Evolutionary conservation across 2,888 invertebrate genomes (phyloP), one percentile per base, ranked within the genome.

Genomic region (Byasa hedistus): DNA sequence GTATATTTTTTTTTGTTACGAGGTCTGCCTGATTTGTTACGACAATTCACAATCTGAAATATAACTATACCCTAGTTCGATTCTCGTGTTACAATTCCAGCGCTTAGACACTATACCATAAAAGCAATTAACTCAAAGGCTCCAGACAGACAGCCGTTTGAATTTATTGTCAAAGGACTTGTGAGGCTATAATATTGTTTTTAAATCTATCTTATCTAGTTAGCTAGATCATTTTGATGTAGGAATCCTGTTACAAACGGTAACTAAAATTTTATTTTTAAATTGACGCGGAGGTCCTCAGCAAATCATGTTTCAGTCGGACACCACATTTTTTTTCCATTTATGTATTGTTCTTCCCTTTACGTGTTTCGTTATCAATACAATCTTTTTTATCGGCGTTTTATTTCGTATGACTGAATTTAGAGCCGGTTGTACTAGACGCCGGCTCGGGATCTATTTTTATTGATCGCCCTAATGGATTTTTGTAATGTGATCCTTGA

Each of bases 401-500:
- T 84, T 80, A 82, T 83, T 87, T 79, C 82, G 76, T 82, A 84
- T 87, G 84, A 83, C 82, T 85, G 84, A 86, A 84, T 87, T 85
- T 85, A 80, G 78, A 75, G 74, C 75, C 74, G 77, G 70, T 70
- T 70, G 55, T 68, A 68, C 71, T 70, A 72, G 72, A 74, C 73
- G 77, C 39, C 75, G 73, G 75, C 73, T 73, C 70, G 76, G 76
- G 75, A 76, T 88, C 88, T 90, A 91, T 90, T 90, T 91, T 89
- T 90, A 90, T 89, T 85, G 80, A 79, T 79, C 78, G 75, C 82
- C 79, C 85, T 91, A 91, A 91, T 91, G 91, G 90, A 89, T 86
- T 90, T 90, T 78, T 78, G 91, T 90, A 90, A 91, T 86, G 81
- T 83, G 89, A 91, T 90, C 89, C 84, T 85, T 83, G 79, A 83